These are phyloP conservation scores for Dromius quadrimaculatus DNA, from an alignment of 2,888 invertebrate genomes.

Conservation along the genomic window DNA sequence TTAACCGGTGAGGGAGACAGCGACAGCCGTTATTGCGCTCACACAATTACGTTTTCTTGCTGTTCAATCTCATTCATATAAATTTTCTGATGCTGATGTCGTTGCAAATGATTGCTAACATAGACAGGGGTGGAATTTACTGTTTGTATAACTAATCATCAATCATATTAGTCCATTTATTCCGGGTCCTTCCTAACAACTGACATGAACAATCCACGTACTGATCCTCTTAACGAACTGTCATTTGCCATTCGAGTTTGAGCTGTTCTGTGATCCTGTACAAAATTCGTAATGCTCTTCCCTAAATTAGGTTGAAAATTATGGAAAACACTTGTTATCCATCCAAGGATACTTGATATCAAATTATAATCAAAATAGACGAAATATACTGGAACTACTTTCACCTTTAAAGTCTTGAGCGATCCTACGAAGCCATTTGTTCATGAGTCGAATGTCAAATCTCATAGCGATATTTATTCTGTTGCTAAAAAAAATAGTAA, in stretches of 20 bases:
- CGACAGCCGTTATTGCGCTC: background rate
- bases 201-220: slow-evolving; percentile 15
- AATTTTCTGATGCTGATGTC: background rate
- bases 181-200: slow-evolving; percentile 13
- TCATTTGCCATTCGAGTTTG: slow-evolving; percentile 28
- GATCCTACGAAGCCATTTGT: no score
- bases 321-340: no score
- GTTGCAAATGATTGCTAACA: background rate
- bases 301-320: no score
- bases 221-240: slow-evolving; percentile 29
- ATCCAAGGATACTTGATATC: no score
- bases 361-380: no score
- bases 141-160: slow-evolving; percentile 26
- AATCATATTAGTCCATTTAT: slow-evolving; percentile 31
- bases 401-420: no score
- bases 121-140: background rate
- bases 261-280: no score
- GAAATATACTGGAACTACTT: no score
- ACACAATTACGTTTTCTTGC: slow-evolving; percentile 5
- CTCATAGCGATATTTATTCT: no score
- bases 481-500: no score
- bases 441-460: no score
- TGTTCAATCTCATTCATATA: background rate
- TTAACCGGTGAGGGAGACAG: slow-evolving; percentile 38
- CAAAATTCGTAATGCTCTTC: no score